phyloP scores from a whole-genome alignment of 2,888 invertebrate genomes.

The Oasisia sp. region DNA sequence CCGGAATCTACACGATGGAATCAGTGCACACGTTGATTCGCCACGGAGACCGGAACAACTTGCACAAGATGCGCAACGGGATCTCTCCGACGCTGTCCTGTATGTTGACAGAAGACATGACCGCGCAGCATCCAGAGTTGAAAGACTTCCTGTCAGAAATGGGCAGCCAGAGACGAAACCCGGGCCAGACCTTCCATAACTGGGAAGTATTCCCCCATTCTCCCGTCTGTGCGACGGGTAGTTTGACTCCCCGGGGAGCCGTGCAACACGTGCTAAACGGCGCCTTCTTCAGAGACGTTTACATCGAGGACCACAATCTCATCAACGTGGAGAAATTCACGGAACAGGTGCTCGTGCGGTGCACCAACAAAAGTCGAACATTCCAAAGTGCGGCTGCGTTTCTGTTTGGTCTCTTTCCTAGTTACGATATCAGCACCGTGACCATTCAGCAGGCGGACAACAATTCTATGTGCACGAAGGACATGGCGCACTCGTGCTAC shows the following conservation, averaged over 20 bases:
- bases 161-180: constrained; percentile 54
- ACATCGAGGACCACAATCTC: constrained; percentile 57
- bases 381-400: constrained; percentile 89
- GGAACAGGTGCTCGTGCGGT: constrained; percentile 73
- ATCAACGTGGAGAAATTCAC: constrained; percentile 54
- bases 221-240: constrained; percentile 79
- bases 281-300: constrained; percentile 69
- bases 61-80: constrained; percentile 83
- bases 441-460: constrained; percentile 31
- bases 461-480: constrained; percentile 36
- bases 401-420: constrained; percentile 57
- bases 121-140: not conserved
- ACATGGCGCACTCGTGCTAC: constrained; percentile 71
- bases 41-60: constrained; percentile 89
- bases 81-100: constrained; percentile 77
- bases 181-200: constrained; percentile 44
- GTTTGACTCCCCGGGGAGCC: constrained; percentile 83
- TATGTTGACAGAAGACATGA: constrained; percentile 63
- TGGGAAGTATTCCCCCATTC: constrained; percentile 55
- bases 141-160: constrained; percentile 22
- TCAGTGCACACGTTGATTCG: constrained; percentile 72
- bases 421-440: not conserved
- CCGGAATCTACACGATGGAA: constrained; percentile 41
- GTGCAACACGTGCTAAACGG: constrained; percentile 86
- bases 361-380: constrained; percentile 85